Conservation (phyloP, 2,113 vertebrate species). For the Platanista minor region DNA sequence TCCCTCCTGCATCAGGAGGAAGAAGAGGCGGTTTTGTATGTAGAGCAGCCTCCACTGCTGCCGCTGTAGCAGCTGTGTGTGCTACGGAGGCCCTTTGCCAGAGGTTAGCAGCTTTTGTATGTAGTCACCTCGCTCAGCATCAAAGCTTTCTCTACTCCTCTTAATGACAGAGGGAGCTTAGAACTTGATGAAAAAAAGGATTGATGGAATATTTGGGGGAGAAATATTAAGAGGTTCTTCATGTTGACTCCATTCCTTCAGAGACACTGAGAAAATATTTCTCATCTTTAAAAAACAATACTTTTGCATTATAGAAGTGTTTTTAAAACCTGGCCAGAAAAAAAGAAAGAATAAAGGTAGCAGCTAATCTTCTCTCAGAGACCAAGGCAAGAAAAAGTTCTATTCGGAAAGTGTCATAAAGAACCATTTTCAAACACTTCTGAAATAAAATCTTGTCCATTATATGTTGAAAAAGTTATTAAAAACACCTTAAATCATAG, state of each 20-base stretch:
- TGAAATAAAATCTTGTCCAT: neutral
- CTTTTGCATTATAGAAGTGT: neutral
- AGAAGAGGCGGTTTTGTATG: neutral
- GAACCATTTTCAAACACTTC: neutral
- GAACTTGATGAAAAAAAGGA: neutral
- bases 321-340: neutral
- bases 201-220: neutral
- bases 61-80: rapidly evolving
- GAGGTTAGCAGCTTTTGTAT: neutral
- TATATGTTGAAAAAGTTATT: neutral
- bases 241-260: neutral
- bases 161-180: too few relatives aligned
- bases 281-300: neutral
- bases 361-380: neutral
- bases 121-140: rapidly evolving
- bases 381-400: neutral
- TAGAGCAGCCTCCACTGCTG: neutral
- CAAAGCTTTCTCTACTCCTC: neutral
- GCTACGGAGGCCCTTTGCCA: rapidly evolving
- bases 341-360: neutral
- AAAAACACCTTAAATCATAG: neutral
- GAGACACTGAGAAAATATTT: neutral
- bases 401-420: neutral
- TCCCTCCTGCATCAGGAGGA: neutral
- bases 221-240: neutral